Evolutionary conservation across 23 tunicate genomes (phyloP).

Genomic region (Styela clava): DNA sequence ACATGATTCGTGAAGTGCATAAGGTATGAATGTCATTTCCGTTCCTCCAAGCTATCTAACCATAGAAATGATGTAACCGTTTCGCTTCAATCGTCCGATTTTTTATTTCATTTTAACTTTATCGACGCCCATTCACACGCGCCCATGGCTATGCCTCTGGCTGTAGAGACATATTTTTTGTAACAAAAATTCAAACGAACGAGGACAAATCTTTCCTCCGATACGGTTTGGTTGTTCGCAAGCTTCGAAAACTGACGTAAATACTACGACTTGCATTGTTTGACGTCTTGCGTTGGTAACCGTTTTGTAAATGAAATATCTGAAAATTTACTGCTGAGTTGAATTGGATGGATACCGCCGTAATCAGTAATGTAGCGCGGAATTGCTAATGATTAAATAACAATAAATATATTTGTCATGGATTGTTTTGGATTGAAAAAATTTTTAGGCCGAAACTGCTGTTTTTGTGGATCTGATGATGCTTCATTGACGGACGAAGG

Average conservation of each 20-base stretch:
- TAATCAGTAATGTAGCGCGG: too few species aligned
- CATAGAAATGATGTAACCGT: background rate
- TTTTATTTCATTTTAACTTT: background rate
- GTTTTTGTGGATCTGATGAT: constrained; percentile 24
- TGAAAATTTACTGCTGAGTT: too few species aligned
- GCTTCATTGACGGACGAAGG: background rate
- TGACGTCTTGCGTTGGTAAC: background rate
- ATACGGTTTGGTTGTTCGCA: background rate
- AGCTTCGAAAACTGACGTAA: background rate
- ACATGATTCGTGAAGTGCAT: background rate
- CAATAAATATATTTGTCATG: background rate
- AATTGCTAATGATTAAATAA: background rate
- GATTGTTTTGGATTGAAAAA: background rate
- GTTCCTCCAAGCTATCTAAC: background rate
- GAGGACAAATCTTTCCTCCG: background rate
- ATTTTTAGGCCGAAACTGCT: background rate
- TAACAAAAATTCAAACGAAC: background rate
- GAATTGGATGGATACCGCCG: too few species aligned
- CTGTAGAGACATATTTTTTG: background rate
- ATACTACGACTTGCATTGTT: background rate
- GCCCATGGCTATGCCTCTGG: background rate
- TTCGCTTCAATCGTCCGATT: background rate
- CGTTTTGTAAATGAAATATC: too few species aligned
- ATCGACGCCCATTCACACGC: background rate
- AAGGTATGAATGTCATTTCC: background rate